Evolutionary conservation across 2,888 invertebrate genomes (phyloP), one percentile per base, ranked within the genome.

Genomic region (Eristalinus aeneus): DNA sequence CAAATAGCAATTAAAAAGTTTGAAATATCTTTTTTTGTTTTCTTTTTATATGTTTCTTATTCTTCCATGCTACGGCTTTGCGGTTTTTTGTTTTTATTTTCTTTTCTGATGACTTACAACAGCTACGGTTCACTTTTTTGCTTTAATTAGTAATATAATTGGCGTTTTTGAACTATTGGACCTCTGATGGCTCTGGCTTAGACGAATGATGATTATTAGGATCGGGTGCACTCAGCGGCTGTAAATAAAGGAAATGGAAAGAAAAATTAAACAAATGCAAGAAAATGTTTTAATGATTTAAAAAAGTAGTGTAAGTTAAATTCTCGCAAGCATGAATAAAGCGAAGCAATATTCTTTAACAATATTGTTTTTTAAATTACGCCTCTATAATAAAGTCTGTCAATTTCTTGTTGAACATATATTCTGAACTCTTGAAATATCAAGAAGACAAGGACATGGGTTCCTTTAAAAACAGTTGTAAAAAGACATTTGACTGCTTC

Each of bases 151-250:
- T 86, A 78, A 81, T 73, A 76, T 86, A 88, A 88, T 88, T 88
- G 88, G 88, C 88, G 88, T 84, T 89, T 90, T 90, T 89, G 89
- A 90, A 90, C 92, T 95, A 96, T 95, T 96, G 96, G 93, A 96
- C 96, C 94, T 97, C 96, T 91, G 96, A 96, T 92, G 96, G 95
- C 94, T 96, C 96, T 93, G 96, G 95, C 93, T 96, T 96, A 93
- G 94, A 93, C 91, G 96, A 91, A 94, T 96, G 96, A 93, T 96
- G 97, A 93, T 96, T 96, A 92, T 96, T 96, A 93, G 96, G 96
- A 93, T 96, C 96, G 92, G 96, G 95, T 92, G 96, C 95, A 94
- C 95, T 96, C 94, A 96, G 95, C 91, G 96, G 96, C 96, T 96
- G 94, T 56, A 94, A 94, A 88, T 87, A 91, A 88, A 75, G 89